Evolutionary conservation across 2,888 invertebrate genomes (phyloP), one percentile per base, ranked within the genome.

Genomic region (Habroteleia sp.): DNA sequence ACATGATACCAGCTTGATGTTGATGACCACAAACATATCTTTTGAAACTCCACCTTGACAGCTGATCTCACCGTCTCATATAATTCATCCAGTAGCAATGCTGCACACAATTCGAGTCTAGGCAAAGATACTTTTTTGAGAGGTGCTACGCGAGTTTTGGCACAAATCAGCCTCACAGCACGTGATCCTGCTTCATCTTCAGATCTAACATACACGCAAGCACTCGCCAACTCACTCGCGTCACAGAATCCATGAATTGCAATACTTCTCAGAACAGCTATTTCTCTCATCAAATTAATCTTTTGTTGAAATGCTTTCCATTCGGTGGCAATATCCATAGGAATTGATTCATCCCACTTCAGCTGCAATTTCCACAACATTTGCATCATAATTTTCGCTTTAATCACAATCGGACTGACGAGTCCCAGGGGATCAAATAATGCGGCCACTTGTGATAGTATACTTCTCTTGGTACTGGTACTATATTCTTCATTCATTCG

Each of bases 71-170:
- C 46, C 1, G 17, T 10, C 1, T 7, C 29, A 13, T 46, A 31
- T 7, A 46, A 17, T 6, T 46, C 29, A 16, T 16, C 16, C 6
- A 66, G 33, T n/a, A 54, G 6, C 6, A 14, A 17, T n/a, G 75
- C 72, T 1, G 37, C 77, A 39, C 74, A 65, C 5, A 78, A 33
- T 39, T 75, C 78, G 7, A 74, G 42, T 11, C 74, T 50, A 1
- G 74, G 76, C n/a, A 75, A 73, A 0, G 73, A 62, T 1, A 31
- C 6, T 1, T 5, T 46, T 13, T 72, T 76, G 2, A 74, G 4
- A 1, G 74, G 75, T 0, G 75, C 63, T 0, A 77, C 65, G 4
- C 73, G 62, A 0, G 74, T 72, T 23, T 76, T 75, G 5, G 50
- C 20, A 6, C 46, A 48, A 2, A 48, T 31, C 46, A 48, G 17